Evolutionary conservation across 2,113 vertebrate genomes (phyloP), one percentile per base, ranked within the genome.

Genomic region (Syngnathus typhle): DNA sequence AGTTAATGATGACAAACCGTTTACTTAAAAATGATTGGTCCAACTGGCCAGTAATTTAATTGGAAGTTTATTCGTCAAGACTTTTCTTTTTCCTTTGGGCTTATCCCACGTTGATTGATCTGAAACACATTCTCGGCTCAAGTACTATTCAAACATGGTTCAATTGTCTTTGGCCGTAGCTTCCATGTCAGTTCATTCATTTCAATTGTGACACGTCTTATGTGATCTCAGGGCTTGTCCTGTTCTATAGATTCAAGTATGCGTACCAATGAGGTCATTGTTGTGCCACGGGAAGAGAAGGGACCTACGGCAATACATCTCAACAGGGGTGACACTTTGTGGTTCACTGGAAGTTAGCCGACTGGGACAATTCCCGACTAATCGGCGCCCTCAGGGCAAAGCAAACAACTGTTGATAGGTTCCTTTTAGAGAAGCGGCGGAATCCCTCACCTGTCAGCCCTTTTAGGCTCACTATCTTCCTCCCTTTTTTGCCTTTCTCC

Each of bases 361-460:
- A 84, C 71, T 54, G 49, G 54, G 64, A 56, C 49, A 74, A 75
- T 71, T 78, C 49, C 64, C 69, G 70, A 71, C 75, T 76, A 76
- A 73, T 79, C 64, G 59, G 51, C 44, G 65, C 77, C 75, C 70
- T 64, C 47, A 49, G 64, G 73, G 75, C 37, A 67, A 71, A 74
- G 68, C 54, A 65, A 79, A 70, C 71, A 60, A 77, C 68, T 72
- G 51, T 64, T 69, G 51, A 73, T 63, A 67, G 70, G 39, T 23
- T 21, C 60, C 64, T 66, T 80, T 71, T 71, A 74, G 51, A 75
- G 38, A 71, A 67, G 51, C 64, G 64, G 67, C 51, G 72, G 75
- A 81, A 80, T 77, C 66, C 69, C 70, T 68, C 73, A 82, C 84
- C 86, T 85, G 71, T 78, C 82, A 86, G 60, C 72, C 71, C 60